Evolutionary conservation across 2,113 vertebrate genomes (phyloP).

Genomic region (Spheniscus mendiculus): DNA sequence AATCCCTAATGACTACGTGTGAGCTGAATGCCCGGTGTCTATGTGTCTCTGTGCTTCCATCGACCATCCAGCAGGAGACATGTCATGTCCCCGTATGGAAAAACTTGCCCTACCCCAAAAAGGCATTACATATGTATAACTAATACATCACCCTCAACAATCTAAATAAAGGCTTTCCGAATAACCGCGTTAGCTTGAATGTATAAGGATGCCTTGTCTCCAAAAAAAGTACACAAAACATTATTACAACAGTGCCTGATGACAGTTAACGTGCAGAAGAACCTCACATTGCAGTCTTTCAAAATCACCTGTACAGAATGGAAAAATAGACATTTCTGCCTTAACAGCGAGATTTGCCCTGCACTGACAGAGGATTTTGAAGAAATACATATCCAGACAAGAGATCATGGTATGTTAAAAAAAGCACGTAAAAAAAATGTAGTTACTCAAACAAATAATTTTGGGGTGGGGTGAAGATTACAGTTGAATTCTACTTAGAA

Average conservation of each 20-base stretch:
- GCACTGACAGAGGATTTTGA: neutral
- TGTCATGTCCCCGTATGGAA: accelerated
- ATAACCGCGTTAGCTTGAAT: neutral
- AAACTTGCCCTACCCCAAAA: neutral
- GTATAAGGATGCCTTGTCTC: neutral
- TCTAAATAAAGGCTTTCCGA: neutral
- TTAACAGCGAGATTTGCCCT: neutral
- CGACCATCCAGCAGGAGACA: neutral
- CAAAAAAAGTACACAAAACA: neutral
- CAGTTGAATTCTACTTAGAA: neutral
- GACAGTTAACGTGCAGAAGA: neutral
- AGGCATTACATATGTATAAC: neutral
- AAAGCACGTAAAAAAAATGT: neutral
- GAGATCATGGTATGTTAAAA: accelerated
- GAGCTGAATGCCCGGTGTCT: neutral
- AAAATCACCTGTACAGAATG: neutral
- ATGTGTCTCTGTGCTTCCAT: accelerated
- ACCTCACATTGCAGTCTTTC: neutral
- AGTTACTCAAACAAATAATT: neutral
- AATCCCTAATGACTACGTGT: neutral
- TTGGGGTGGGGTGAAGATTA: accelerated
- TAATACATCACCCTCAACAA: neutral
- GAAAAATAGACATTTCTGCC: neutral
- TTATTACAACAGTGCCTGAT: neutral
- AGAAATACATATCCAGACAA: neutral